These are phyloP conservation scores for Fistularia commersonii DNA, from an alignment of 2,797 vertebrate genomes.

Conservation along the genomic window DNA sequence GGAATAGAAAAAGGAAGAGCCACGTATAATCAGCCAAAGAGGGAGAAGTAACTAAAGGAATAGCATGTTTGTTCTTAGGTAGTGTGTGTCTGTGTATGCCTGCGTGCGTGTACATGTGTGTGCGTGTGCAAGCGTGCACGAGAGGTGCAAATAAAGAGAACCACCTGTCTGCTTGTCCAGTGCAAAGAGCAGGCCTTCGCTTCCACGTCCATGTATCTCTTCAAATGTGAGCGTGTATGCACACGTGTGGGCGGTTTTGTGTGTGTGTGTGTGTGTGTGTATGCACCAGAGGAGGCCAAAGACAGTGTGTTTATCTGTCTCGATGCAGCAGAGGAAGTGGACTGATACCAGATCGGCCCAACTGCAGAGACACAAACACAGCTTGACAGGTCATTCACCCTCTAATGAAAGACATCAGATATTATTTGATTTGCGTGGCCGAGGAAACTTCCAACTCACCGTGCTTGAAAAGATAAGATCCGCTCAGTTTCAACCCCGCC, in stretches of 20 bases:
- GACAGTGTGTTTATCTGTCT: slow-evolving; percentile 31
- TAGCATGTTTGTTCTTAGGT: slow-evolving; percentile 45
- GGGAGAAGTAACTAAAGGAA: slow-evolving; percentile 58
- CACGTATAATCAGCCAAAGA: too few species aligned
- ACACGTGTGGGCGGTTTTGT: neutral
- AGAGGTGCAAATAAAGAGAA: slow-evolving; percentile 44
- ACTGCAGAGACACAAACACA: neutral
- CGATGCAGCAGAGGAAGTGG: slow-evolving; percentile 9
- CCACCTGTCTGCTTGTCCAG: slow-evolving; percentile 33
- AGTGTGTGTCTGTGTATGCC: too few species aligned
- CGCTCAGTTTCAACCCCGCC: too few species aligned
- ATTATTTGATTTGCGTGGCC: too few species aligned
- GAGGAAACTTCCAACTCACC: too few species aligned
- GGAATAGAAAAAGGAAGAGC: too few species aligned
- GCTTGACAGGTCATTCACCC: neutral
- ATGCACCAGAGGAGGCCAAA: slow-evolving; percentile 6
- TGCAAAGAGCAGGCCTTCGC: slow-evolving; percentile 18
- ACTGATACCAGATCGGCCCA: slow-evolving; percentile 3
- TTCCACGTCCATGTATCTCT: slow-evolving; percentile 25
- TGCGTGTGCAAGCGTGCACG: slow-evolving; percentile 47
- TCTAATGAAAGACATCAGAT: neutral
- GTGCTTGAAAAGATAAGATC: too few species aligned
- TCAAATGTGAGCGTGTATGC: slow-evolving; percentile 19
- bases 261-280: slow-evolving; percentile 3
- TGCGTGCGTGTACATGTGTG: slow-evolving; percentile 5